Percentiles rank a stretch among this genome's conserved stretches.
Evolutionary conservation across 2,797 vertebrate species (phyloP).

Genomic region (Agapornis canus): DNA sequence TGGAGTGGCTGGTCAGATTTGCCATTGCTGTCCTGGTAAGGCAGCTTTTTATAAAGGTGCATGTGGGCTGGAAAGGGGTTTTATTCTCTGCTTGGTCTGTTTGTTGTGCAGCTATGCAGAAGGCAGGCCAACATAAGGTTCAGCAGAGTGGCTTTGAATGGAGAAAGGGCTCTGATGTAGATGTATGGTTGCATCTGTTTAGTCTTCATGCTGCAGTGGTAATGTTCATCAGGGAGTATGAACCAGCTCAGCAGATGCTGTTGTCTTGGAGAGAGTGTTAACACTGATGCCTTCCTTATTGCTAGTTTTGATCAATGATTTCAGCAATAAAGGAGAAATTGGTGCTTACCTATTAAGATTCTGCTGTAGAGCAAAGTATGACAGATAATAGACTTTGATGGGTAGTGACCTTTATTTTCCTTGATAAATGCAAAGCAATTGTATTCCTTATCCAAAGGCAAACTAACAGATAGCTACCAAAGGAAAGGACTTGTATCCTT

Average conservation of each 20-base stretch:
- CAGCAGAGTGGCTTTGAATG: not conserved
- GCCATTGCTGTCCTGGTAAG: rapidly evolving
- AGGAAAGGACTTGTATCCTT: not conserved
- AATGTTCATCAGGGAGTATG: not conserved
- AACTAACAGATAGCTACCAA: not conserved
- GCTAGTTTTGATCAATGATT: not conserved
- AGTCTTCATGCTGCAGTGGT: not conserved
- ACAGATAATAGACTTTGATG: not conserved
- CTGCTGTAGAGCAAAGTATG: not conserved
- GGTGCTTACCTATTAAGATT: not conserved
- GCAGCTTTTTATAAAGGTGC: not conserved
- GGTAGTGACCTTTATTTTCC: not conserved
- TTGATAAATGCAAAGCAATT: not conserved
- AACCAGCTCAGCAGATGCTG: not conserved
- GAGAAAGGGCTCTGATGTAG: not conserved
- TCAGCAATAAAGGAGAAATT: not conserved
- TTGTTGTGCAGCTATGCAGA: not conserved
- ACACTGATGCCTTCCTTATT: not conserved
- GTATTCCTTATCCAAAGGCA: not conserved
- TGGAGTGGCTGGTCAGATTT: not conserved
- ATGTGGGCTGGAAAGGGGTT: not conserved
- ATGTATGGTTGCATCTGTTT: not conserved
- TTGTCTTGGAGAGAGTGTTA: not conserved
- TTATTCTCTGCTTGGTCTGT: not conserved
- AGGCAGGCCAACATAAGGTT: not conserved